Base-by-base conservation (phyloP, 2,888 invertebrate genomes). In the Athalia rosae region DNA sequence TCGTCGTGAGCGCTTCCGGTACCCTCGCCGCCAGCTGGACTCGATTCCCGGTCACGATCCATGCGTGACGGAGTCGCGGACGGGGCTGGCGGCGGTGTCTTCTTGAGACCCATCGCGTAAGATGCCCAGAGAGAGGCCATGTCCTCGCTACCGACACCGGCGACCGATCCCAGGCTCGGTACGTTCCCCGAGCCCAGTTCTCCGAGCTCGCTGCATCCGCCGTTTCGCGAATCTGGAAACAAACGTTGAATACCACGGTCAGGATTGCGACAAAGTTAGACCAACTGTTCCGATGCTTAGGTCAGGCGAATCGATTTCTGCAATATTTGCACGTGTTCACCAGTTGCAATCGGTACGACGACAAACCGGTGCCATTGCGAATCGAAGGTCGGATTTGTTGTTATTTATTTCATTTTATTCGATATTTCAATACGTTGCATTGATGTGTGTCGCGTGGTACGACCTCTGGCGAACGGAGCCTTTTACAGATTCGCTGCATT, bases 51-150 rank as follows among this genome's bases (percentile, higher is more conserved):
- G 80, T 89, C 89, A 67, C 89, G 87, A 79, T 89, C 89, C 11
- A 87, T 87, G 81, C 90, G 86, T 79, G 87, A 89, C 74, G 90
- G 89, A 79, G 89, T 89, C 77, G 85, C 85, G 62, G 88, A 84
- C 62, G 88, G 85, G 8, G 86, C 85, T 45, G 89, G 89, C 15
- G 89, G 88, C 76, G 89, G 88, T 73, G 89, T 88, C 82, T 91
- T 93, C 84, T 94, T 94, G 71, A 95, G 91, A 2, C 95, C 95
- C 86, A 96, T 91, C 0, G 96, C 95, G 90, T 96, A 96, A 79
- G 95, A 95, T 4, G 96, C 95, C 96, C 96, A 96, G n/a, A 96
- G 91, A 53, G 95, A 95, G 3, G 95, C 95, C 92, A 96, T 94
- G 87, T 94, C 94, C 89, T 94, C 94, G 56, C 91, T 91, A n/a